Base-by-base conservation (phyloP, 2,888 invertebrate genomes). In the Caenorhabditis parvicauda region DNA sequence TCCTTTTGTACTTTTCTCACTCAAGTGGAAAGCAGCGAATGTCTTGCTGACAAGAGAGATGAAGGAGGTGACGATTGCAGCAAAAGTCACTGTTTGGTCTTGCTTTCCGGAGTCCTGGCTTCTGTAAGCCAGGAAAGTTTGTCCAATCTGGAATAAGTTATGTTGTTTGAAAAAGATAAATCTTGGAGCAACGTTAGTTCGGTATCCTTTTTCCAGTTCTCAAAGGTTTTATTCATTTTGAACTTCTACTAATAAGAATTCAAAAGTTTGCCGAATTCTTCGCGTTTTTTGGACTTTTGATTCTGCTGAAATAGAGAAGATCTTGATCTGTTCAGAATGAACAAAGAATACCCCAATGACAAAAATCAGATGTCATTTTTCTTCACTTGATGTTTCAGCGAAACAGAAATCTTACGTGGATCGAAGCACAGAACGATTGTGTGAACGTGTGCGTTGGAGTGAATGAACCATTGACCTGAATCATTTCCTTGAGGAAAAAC, bases 1-100 rank as follows among this genome's bases (percentile, higher is more conserved):
- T 48, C 77, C 77, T 19, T 72, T 65, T 1, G 71, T 64, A 12
- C 61, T 61, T 50, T 69, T 69, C 43, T 67, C 71, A 6, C 49
- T 55, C 27, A 77, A 61, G 44, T 75, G 69, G 49, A 60, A 70
- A 24, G 74, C 74, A 32, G 73, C 74, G 43, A 77, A 67, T 1
- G 70, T 57, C 7, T 68, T 60, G 25, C 72, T 70, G 38, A 74
- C 52, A 6, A 76, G 62, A 22, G 62, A 59, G 55, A 76, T 67
- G 32, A 74, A 70, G 6, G 76, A 66, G 3, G 72, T 53, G 14
- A 76, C 39, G 14, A 67, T 57, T 39, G 75, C 66, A 14, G 75
- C 65, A 43, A 77, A 76, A 22, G 69, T 57, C n/a, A 67, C 47
- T 1, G 67, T 53, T 17, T 58, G 64, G 21, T 66, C 62, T 27